A percentile compares a stretch with the other conserved stretches of the same genome.
These are phyloP conservation scores for Meloidogyne floridensis DNA, from an alignment of 1,140 invertebrate species.

Conservation along the genomic window DNA sequence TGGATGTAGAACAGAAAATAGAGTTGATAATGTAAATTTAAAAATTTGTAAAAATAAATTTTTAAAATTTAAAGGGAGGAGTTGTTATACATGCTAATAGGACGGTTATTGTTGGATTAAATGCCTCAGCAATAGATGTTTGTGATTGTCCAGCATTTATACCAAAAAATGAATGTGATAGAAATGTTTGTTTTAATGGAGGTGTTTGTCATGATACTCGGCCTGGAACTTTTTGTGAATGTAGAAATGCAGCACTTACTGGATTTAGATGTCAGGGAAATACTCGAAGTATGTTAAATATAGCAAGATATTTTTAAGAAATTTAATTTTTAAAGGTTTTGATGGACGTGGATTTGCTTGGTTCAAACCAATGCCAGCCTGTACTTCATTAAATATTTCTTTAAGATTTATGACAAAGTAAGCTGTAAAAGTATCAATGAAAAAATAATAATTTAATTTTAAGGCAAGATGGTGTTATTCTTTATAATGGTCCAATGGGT, in stretches of 20 bases:
- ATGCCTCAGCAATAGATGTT: constrained; percentile 56
- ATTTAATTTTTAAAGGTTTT: constrained; percentile 35
- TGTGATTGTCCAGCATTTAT: constrained; percentile 60
- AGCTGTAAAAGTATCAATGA: background rate
- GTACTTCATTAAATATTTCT: constrained; percentile 64
- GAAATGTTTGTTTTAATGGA: constrained; percentile 55
- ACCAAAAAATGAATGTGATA: constrained; percentile 50
- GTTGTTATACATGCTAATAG: constrained; percentile 58
- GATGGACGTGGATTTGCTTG: constrained; percentile 60
- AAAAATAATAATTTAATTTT: background rate
- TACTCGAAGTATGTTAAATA: constrained; percentile 44
- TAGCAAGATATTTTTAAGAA: background rate
- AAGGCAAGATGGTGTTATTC: constrained; percentile 48
- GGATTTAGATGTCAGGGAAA: constrained; percentile 63
- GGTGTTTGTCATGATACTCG: constrained; percentile 65
- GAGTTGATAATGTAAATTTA: constrained; percentile 50
- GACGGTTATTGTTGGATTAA: constrained; percentile 61
- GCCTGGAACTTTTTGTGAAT: constrained; percentile 61
- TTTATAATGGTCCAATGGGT: constrained; percentile 61
- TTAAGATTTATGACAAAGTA: constrained; percentile 41
- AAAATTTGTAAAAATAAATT: background rate
- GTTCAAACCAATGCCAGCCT: constrained; percentile 65
- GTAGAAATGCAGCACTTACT: constrained; percentile 56
- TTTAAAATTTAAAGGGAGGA: constrained; percentile 44
- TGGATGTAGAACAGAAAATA: constrained; percentile 60